Conservation (phyloP, 2,797 vertebrate species). For the Eidolon dupreanum region DNA sequence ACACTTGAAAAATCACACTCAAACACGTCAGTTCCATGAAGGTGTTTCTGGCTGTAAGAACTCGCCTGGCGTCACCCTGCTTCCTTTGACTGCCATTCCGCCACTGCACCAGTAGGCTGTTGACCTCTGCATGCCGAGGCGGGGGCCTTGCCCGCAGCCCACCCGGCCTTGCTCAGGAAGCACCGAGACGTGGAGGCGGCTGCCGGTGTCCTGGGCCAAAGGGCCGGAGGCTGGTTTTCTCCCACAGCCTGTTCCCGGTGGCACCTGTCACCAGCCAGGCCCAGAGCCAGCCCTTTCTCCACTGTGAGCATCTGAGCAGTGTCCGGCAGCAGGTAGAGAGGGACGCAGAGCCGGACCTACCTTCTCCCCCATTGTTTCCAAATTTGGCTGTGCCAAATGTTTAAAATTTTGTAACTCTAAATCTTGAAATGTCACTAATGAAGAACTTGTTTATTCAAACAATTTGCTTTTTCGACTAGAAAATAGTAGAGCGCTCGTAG, state of each 20-base stretch:
- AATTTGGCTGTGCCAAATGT: constrained; percentile 81
- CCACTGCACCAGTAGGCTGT: constrained; percentile 61
- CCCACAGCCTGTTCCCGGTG: background rate
- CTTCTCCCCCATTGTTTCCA: background rate
- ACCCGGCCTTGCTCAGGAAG: constrained; percentile 63
- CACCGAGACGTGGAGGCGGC: background rate
- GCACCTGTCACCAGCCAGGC: background rate
- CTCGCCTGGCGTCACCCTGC: constrained; percentile 44
- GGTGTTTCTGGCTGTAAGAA: constrained; percentile 74
- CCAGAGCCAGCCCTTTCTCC: background rate
- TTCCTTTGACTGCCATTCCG: constrained; percentile 69
- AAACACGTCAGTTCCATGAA: constrained; percentile 65
- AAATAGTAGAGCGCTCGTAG: constrained; percentile 1
- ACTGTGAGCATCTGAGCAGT: background rate
- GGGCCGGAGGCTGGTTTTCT: background rate
- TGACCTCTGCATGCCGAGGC: constrained; percentile 65
- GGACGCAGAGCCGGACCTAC: background rate
- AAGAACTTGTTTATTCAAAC: constrained; percentile 54
- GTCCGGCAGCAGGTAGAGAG: constrained; percentile 40
- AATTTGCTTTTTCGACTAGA: constrained; percentile 67
- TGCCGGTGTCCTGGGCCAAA: background rate
- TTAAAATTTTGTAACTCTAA: constrained; percentile 52
- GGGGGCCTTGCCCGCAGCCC: background rate
- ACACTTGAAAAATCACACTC: constrained; percentile 71
- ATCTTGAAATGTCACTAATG: constrained; percentile 60